A percentile compares a stretch with the other conserved stretches of the same genome.
Evolutionary conservation across 2,888 invertebrate genomes (phyloP).

Genomic region (Tanypteryx hageni): DNA sequence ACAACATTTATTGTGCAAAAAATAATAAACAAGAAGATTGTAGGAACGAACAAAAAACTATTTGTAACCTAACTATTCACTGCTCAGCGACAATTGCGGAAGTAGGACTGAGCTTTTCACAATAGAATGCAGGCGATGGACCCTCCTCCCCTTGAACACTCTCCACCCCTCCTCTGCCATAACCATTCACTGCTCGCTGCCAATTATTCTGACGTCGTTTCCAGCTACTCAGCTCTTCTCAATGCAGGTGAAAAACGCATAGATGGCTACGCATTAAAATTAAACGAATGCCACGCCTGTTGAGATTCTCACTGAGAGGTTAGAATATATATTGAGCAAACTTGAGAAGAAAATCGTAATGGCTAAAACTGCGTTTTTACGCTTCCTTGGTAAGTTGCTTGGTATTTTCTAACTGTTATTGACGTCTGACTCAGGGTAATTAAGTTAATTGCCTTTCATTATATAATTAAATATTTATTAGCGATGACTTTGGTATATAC

Average conservation of each 20-base stretch:
- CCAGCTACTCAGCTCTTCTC: neutral
- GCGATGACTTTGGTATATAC: no score
- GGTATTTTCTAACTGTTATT: no score
- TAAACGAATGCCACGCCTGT: neutral
- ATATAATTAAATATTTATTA: no score
- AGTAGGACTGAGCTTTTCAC: neutral
- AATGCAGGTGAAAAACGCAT: no score
- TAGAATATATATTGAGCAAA: neutral
- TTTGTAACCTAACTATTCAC: neutral
- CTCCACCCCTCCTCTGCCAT: neutral
- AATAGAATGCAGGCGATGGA: neutral
- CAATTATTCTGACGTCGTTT: constrained; percentile 9
- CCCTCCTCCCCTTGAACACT: neutral
- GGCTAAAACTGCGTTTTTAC: no score
- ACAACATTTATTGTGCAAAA: no score
- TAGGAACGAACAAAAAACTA: no score
- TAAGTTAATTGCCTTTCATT: no score
- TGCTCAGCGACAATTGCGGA: neutral
- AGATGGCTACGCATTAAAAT: neutral
- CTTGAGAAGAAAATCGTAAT: no score
- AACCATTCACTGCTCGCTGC: neutral
- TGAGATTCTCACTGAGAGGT: neutral
- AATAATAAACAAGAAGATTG: no score
- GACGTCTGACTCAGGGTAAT: no score
- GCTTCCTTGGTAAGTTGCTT: no score